phyloP scores from a whole-genome alignment of 2,888 invertebrate genomes.

The Beris chalybata region DNA sequence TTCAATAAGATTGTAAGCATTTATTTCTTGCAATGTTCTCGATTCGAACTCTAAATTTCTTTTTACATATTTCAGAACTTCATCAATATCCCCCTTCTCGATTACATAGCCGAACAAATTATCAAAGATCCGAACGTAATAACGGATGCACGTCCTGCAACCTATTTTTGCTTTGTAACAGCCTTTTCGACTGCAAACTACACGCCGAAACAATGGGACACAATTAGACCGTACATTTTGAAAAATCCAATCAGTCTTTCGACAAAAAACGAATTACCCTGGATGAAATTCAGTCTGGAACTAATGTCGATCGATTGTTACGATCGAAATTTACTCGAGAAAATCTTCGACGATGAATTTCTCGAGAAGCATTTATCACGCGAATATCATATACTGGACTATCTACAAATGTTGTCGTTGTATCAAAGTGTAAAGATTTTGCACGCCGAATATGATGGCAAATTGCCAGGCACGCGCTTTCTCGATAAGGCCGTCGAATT shows the following conservation, averaged over 20 bases:
- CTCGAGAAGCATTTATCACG: slow-evolving; percentile 54
- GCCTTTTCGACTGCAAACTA: slow-evolving; percentile 65
- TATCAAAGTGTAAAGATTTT: slow-evolving; percentile 61
- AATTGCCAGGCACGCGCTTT: slow-evolving; percentile 55
- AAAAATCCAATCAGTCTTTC: slow-evolving; percentile 54
- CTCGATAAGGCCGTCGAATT: slow-evolving; percentile 52
- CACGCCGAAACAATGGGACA: slow-evolving; percentile 62
- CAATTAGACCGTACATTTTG: slow-evolving; percentile 56
- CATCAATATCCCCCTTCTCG: slow-evolving; percentile 61
- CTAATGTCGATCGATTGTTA: slow-evolving; percentile 64
- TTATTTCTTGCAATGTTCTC: not conserved
- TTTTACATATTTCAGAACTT: slow-evolving; percentile 58
- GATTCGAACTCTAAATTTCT: not conserved
- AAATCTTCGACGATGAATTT: slow-evolving; percentile 60
- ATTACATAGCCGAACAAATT: slow-evolving; percentile 61
- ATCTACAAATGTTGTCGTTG: slow-evolving; percentile 59
- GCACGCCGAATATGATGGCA: slow-evolving; percentile 52
- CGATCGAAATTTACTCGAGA: slow-evolving; percentile 59
- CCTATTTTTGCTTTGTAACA: slow-evolving; percentile 59
- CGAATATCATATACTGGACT: slow-evolving; percentile 56
- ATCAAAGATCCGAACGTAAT: slow-evolving; percentile 55
- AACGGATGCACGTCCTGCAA: slow-evolving; percentile 53
- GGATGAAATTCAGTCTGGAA: slow-evolving; percentile 61
- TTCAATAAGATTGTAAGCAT: slow-evolving; percentile 62
- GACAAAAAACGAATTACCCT: slow-evolving; percentile 57